Conservation (phyloP, 2,113 vertebrate species). For the Aphyosemion australe region DNA sequence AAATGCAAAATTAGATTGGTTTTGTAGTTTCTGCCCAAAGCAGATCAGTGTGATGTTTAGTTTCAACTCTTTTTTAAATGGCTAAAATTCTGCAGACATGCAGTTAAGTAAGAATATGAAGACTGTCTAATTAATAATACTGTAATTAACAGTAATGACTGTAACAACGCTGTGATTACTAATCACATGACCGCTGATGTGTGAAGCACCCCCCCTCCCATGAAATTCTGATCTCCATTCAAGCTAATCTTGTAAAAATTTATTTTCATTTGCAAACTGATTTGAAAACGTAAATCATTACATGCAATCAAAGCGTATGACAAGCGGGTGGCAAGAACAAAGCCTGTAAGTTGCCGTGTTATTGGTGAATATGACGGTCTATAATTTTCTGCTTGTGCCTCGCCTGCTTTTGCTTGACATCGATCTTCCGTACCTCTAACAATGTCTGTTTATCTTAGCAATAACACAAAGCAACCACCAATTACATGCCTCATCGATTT, state of each 20-base stretch:
- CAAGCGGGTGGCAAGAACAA: background rate
- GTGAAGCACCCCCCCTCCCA: background rate
- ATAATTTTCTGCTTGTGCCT: slow-evolving; percentile 37
- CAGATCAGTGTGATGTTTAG: background rate
- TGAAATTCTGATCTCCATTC: slow-evolving; percentile 4
- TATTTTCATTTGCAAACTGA: slow-evolving; percentile 2
- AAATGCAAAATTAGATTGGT: background rate
- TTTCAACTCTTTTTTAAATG: background rate
- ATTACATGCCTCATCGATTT: slow-evolving; percentile 75
- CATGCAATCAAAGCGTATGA: slow-evolving; percentile 15
- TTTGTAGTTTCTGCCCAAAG: background rate
- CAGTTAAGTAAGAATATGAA: background rate
- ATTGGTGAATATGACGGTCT: slow-evolving; percentile 36
- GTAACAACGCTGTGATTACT: background rate
- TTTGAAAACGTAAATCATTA: background rate
- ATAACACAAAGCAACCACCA: slow-evolving; percentile 72
- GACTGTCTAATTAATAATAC: background rate
- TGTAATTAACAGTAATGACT: background rate
- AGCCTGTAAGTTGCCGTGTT: slow-evolving; percentile 21
- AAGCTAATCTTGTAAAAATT: background rate
- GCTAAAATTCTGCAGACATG: background rate
- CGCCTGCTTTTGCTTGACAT: slow-evolving; percentile 55
- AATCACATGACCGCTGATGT: background rate
- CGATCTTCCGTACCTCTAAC: slow-evolving; percentile 62
- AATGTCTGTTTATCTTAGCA: slow-evolving; percentile 74